Evolutionary conservation across 2,888 invertebrate species (phyloP), one percentile per base, ranked within the genome.

Genomic region (Meliscaeva auricollis): DNA sequence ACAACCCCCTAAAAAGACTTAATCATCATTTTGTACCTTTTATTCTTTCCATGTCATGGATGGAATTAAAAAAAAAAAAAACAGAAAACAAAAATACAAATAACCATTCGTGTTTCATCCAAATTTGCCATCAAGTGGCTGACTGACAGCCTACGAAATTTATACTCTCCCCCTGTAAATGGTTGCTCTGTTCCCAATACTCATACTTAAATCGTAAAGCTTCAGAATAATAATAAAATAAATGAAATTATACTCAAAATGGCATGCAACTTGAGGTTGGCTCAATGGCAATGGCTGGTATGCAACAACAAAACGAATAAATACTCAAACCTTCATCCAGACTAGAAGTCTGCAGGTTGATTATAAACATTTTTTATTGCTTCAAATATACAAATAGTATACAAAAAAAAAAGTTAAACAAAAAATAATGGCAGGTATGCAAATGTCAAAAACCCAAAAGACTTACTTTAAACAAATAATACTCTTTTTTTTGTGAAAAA

Each of bases 111-210:
- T 84, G 84, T 68, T 75, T 38, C 64, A 70, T 70, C 64, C 66
- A 68, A 70, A 84, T 80, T 84, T 84, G 30, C 66, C 70, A 70
- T 80, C 80, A 75, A 84, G 84, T 84, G 80, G 66, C 68, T 80
- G 74, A 76, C 80, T 84, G 84, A 80, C 80, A 80, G 84, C 44
- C 75, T 32, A 64, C 46, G 13, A 35, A 50, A 48, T 48, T 13
- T 20, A 66, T 48, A 48, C 48, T 8, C 32, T 17, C 32, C 5
- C 8, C 7, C n/a, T 17, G 6, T 9, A 60, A n/a, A 32, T 22
- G 38, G 2, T 26, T 38, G 13, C 15, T 38, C 52, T 15, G 9
- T 13, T 11, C 9, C 38, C 7, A 9, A 11, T 38, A 8, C 9
- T 13, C 38, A 38, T 6, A 9, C 17, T 58, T 32, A 32, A 13